These are phyloP conservation scores for Jacana jacana DNA, from an alignment of 2,113 vertebrate genomes.

Conservation along the genomic window DNA sequence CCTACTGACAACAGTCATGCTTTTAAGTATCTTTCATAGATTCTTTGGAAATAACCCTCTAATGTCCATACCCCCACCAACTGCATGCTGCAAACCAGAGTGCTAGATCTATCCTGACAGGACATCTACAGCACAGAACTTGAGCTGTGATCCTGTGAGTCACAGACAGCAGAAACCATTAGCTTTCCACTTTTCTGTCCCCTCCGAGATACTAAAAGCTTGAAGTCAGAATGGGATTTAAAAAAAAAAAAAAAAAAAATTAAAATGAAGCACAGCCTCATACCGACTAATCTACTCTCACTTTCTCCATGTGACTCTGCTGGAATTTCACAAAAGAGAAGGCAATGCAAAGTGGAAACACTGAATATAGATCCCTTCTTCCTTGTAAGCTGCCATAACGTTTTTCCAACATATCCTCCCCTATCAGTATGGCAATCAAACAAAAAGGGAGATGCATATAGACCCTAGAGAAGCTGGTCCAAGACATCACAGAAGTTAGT, in stretches of 20 bases:
- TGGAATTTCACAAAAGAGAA: neutral
- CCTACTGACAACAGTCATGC: neutral
- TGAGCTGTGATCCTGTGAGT: rapidly evolving
- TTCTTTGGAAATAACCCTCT: neutral
- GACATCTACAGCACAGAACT: neutral
- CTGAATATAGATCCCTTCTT: neutral
- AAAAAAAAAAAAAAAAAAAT: no score
- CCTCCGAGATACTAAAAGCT: neutral
- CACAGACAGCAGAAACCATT: neutral
- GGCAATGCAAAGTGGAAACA: neutral
- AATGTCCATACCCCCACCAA: neutral
- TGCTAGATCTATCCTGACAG: neutral
- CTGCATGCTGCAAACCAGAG: neutral
- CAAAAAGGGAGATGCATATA: neutral
- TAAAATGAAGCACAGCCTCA: neutral
- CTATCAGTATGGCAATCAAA: neutral
- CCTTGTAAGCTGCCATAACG: neutral
- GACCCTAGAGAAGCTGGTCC: neutral
- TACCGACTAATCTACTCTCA: neutral
- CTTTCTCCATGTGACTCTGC: neutral
- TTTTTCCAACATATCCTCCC: neutral
- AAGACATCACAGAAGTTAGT: neutral
- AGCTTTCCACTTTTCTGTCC: neutral
- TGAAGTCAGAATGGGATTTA: neutral
- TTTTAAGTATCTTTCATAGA: neutral